phyloP scores from a whole-genome alignment of 37 sponge, comb jelly and placozoan species.

The Amphimedon queenslandica region DNA sequence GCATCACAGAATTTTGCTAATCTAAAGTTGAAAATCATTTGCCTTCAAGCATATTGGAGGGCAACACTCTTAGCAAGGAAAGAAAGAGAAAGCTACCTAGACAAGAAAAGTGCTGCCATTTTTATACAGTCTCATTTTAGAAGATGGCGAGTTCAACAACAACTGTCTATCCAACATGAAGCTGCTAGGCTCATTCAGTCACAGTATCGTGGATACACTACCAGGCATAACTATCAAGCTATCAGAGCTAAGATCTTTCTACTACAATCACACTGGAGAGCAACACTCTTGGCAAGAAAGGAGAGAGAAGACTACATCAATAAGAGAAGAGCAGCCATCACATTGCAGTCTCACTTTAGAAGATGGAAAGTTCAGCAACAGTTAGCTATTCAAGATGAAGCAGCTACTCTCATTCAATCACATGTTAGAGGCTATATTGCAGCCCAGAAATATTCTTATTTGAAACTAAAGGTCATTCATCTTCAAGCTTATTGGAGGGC shows the following conservation, averaged over 20 bases:
- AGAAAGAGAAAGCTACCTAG: not conserved
- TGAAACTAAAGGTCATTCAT: not conserved
- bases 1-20: not conserved
- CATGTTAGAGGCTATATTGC: conserved; percentile 19
- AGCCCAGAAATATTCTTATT: not conserved
- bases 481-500: not conserved
- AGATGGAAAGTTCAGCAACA: not conserved
- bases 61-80: not conserved
- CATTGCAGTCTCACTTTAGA: conserved; percentile 7
- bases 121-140: not conserved
- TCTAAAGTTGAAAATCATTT: not conserved
- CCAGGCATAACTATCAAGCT: not conserved
- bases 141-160: not conserved
- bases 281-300: not conserved
- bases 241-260: not conserved
- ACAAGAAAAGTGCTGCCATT: not conserved
- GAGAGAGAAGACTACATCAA: not conserved
- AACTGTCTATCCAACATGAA: too few relatives aligned
- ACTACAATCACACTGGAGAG: not conserved
- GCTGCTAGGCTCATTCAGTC: too few relatives aligned
- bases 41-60: not conserved
- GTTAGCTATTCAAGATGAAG: conserved; percentile 5
- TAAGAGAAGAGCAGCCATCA: conserved; percentile 6
- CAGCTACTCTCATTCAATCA: conserved; percentile 27
- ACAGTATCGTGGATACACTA: too few relatives aligned